Evolutionary conservation across 92 coral and sea anemone species (phyloP).

Genomic region (Zoanthus solanderi): DNA sequence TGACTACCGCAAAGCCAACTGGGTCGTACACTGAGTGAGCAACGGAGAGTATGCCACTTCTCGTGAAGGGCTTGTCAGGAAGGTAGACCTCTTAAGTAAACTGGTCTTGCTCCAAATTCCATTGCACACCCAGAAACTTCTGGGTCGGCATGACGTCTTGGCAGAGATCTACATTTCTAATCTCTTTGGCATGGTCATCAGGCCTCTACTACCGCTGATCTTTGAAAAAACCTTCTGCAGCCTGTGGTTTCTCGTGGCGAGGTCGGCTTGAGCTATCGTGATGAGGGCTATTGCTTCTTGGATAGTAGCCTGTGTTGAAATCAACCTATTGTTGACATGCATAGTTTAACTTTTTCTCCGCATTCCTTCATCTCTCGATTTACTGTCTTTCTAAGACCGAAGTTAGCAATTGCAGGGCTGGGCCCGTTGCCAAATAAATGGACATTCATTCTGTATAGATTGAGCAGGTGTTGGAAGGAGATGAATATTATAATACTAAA

Average conservation of each 20-base stretch:
- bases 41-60: slow-evolving; percentile 1
- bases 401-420: neutral
- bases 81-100: neutral
- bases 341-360: neutral
- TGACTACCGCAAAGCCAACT: slow-evolving; percentile 20
- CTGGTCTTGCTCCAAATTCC: neutral
- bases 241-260: neutral
- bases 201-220: neutral
- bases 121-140: neutral
- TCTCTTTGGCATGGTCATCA: neutral
- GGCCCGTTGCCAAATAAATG: neutral
- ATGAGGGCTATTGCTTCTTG: neutral
- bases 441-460: neutral
- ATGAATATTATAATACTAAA: too few species aligned
- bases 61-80: slow-evolving; percentile 21
- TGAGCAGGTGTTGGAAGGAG: too few species aligned
- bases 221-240: slow-evolving; percentile 51
- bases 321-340: neutral
- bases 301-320: neutral
- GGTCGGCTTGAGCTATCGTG: neutral
- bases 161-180: neutral
- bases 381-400: neutral
- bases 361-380: neutral
- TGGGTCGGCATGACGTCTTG: neutral
- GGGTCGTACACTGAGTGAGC: slow-evolving; percentile 48